These are phyloP conservation scores for Drosophila eugracilis DNA, from an alignment of 1,140 invertebrate genomes.

Conservation along the genomic window DNA sequence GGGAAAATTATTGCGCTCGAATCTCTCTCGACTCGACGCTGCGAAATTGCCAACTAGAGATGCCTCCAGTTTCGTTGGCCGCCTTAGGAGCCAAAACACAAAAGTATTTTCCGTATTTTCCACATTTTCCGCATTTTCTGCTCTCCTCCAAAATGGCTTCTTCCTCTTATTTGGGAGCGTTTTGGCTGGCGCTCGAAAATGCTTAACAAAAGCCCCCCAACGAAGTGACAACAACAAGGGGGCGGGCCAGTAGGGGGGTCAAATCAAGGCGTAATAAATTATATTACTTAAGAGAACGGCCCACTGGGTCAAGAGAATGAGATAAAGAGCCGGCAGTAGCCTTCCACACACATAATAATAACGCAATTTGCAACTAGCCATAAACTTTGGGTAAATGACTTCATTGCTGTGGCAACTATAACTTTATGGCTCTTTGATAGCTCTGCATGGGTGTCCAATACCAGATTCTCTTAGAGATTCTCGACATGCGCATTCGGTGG, in stretches of 20 bases:
- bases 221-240: conserved; percentile 30
- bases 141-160: conserved; percentile 25
- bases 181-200: conserved; percentile 49
- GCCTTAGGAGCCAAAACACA: conserved; percentile 52
- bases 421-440: conserved; percentile 48
- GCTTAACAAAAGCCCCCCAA: conserved; percentile 40
- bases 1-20: conserved; percentile 40
- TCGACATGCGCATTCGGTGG: conserved; percentile 41
- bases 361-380: conserved; percentile 43
- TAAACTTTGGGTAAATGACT: conserved; percentile 49
- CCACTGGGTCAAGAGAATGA: conserved; percentile 36
- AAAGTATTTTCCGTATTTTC: conserved; percentile 30
- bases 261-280: conserved; percentile 46
- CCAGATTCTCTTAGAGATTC: conserved; percentile 35
- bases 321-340: conserved; percentile 19
- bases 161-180: conserved; percentile 46
- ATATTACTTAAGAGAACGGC: conserved; percentile 36
- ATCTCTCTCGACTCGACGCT: conserved; percentile 58
- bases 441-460: not conserved
- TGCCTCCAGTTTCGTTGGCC: conserved; percentile 41
- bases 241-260: not conserved
- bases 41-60: conserved; percentile 56
- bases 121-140: conserved; percentile 9
- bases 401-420: conserved; percentile 45
- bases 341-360: conserved; percentile 50